These are phyloP conservation scores for Saguinus imperator DNA, from an alignment of 2,113 vertebrate species.

Conservation along the genomic window DNA sequence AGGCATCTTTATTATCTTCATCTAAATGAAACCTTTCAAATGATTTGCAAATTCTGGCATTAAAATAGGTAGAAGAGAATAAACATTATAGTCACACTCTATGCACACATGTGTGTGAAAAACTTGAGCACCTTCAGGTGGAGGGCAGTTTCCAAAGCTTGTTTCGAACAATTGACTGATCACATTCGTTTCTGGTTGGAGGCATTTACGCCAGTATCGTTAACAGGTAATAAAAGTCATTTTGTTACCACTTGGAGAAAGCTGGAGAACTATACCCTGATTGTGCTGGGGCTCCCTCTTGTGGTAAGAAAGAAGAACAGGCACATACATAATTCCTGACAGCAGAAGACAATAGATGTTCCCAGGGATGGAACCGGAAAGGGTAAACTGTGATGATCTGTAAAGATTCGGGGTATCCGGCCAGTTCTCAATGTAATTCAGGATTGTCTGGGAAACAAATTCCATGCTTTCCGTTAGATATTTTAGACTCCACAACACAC, in stretches of 20 bases:
- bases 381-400: too few relatives aligned
- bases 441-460: background rate
- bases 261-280: background rate
- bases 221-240: background rate
- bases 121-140: background rate
- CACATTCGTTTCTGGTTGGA: background rate
- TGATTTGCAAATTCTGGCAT: background rate
- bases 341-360: background rate
- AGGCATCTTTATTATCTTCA: background rate
- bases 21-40: constrained; percentile 13
- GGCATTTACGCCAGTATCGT: fast-evolving
- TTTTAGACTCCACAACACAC: background rate
- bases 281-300: constrained; percentile 32
- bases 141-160: background rate
- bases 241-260: background rate
- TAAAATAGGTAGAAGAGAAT: background rate
- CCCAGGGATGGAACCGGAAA: background rate
- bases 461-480: background rate
- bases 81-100: too few relatives aligned
- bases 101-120: background rate
- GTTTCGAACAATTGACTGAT: background rate
- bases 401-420: background rate
- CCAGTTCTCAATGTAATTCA: background rate
- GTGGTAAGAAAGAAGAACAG: constrained; percentile 36
- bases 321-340: background rate